A percentile compares a stretch with the other conserved stretches of the same genome.
Conservation (phyloP, 2,888 invertebrate species). For the Mesochorus sp. region DNA sequence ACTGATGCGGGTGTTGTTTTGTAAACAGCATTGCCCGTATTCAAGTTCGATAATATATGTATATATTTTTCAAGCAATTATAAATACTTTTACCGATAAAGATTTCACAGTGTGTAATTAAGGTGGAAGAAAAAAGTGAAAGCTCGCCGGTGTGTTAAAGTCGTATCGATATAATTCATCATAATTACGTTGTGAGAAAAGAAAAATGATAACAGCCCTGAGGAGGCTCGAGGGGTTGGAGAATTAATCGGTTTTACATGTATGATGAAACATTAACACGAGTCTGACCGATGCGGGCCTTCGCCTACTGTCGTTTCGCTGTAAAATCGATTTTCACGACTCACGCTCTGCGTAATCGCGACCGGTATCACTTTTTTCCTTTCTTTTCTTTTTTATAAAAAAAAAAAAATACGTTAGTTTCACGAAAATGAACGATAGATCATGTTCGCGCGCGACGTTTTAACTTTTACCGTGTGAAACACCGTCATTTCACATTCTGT, state of each 20-base stretch:
- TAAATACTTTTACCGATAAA: slow-evolving; percentile 33
- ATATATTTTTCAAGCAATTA: slow-evolving; percentile 25
- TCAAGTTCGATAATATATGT: slow-evolving; percentile 6
- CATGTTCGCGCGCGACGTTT: slow-evolving; percentile 27
- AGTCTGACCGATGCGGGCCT: slow-evolving; percentile 38
- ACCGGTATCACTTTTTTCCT: neutral
- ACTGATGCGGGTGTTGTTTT: slow-evolving; percentile 41
- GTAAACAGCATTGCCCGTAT: slow-evolving; percentile 37
- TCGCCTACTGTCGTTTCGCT: slow-evolving; percentile 30
- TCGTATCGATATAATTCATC: neutral
- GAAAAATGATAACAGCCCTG: neutral
- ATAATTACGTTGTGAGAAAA: neutral
- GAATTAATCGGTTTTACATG: neutral
- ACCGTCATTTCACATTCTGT: slow-evolving; percentile 25
- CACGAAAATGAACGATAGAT: slow-evolving; percentile 41
- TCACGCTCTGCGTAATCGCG: slow-evolving; percentile 16
- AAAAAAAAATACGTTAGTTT: slow-evolving; percentile 22
- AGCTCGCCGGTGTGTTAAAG: neutral
- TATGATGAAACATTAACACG: slow-evolving; percentile 7
- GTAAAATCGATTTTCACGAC: slow-evolving; percentile 33
- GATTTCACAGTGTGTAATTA: neutral
- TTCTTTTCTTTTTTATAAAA: neutral
- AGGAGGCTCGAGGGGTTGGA: neutral
- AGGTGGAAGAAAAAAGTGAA: slow-evolving; percentile 1
- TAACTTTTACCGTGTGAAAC: slow-evolving; percentile 37